Evolutionary conservation across 2,888 invertebrate genomes (phyloP), one percentile per base, ranked within the genome.

Genomic region (Dermolepida albohirtum): DNA sequence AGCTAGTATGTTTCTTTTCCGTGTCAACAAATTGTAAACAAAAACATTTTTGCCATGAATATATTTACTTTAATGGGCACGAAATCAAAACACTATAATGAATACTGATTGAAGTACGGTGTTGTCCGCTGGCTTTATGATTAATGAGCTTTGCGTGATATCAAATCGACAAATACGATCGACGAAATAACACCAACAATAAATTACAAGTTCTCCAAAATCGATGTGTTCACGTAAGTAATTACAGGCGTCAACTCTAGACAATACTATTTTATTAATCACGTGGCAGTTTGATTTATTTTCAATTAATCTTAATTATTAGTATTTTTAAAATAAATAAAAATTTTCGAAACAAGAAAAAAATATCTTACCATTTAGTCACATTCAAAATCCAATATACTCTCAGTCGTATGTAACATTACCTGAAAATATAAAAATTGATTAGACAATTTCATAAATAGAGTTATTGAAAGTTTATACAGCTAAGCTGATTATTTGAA

Each of bases 71-170:
- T 57, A 62, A 47, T 47, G 47, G 47, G 11, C 34, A 47, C 34
- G 29, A 62, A 47, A 34, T 34, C 34, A 6, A 34, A 34, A 34
- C 10, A 8, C 6, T 34, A 10, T 8, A 34, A 62, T 62, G 27
- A 62, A 62, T 62, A 29, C 44, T 34, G 47, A 47, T 34, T 5
- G 47, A 16, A 62, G 47, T 59, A 47, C 47, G 34, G 29, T 47
- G 47, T 6, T 59, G 59, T 62, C 11, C 39, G 16, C 10, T 39
- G 47, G 16, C 16, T 47, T 47, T 62, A 62, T 62, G 59, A 62
- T 62, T 62, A 62, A 62, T 62, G 59, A 62, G 47, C 29, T 47
- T 29, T 47, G 47, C 47, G 59, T 62, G 59, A 34, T 62, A 62
- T 39, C 14, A 49, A 47, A 62, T 47, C 47, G 16, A 34, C 47